These are phyloP conservation scores for Odontocerum albicorne DNA, from an alignment of 2,888 invertebrate species.

Conservation along the genomic window DNA sequence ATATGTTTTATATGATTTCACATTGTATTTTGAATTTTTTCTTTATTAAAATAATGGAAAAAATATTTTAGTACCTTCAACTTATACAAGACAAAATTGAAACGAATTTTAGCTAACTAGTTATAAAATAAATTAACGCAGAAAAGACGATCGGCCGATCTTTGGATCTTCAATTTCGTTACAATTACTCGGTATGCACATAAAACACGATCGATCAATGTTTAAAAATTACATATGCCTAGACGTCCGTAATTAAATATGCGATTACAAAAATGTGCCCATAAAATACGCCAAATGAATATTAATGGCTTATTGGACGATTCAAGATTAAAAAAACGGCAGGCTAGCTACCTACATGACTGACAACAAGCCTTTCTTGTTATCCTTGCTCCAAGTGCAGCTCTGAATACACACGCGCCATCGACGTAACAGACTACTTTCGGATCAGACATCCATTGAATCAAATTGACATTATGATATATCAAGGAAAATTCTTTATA, in stretches of 20 bases:
- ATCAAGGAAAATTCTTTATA: too few species aligned
- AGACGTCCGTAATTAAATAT: slow-evolving; percentile 2
- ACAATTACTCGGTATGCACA: too few species aligned
- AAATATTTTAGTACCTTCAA: background rate
- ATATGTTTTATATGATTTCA: too few species aligned
- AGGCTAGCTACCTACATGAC: slow-evolving; percentile 11
- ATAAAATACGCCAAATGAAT: background rate
- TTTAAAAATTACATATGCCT: background rate
- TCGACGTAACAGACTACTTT: too few species aligned
- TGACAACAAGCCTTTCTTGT: slow-evolving; percentile 12
- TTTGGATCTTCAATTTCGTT: too few species aligned
- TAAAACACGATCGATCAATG: background rate
- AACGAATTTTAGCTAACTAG: too few species aligned
- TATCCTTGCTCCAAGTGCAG: background rate
- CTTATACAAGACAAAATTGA: background rate
- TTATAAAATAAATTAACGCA: too few species aligned
- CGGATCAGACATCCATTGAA: too few species aligned
- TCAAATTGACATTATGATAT: too few species aligned
- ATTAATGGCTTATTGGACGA: slow-evolving; percentile 1
- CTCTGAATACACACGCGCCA: background rate
- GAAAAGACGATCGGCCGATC: too few species aligned
- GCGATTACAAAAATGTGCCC: slow-evolving; percentile 2
- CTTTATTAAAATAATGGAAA: background rate
- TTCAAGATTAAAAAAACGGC: slow-evolving; percentile 4
- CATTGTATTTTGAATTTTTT: too few species aligned